These are phyloP conservation scores for Poeciliopsis occidentalis DNA, from an alignment of 2,113 vertebrate genomes.

Conservation along the genomic window DNA sequence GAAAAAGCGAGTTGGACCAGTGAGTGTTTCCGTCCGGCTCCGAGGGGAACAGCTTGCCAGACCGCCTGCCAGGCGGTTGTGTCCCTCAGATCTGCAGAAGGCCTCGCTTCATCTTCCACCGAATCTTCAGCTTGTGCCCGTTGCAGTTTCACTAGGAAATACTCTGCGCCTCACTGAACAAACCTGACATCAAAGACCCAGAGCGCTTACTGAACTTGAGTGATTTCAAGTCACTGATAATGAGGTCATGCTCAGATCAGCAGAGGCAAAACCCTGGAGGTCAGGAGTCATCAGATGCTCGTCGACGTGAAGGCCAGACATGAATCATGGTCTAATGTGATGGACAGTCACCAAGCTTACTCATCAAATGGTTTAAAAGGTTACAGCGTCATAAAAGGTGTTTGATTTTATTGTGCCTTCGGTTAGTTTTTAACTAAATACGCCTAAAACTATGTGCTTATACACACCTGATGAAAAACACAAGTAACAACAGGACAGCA, in stretches of 20 bases:
- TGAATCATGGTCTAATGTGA: background rate
- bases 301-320: background rate
- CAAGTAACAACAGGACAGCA: too few relatives aligned
- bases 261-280: background rate
- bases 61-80: constrained; percentile 36
- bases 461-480: too few relatives aligned
- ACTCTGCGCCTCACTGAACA: background rate
- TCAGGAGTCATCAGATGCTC: background rate
- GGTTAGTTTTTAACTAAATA: too few relatives aligned
- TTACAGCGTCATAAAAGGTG: background rate
- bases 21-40: constrained; percentile 25
- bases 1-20: too few relatives aligned
- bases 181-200: background rate
- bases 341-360: background rate
- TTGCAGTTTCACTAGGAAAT: constrained; percentile 2
- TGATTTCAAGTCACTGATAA: background rate
- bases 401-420: too few relatives aligned
- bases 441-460: too few relatives aligned
- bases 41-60: constrained; percentile 23
- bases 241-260: background rate
- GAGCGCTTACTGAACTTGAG: background rate
- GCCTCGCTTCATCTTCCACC: background rate
- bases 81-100: constrained; percentile 28
- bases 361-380: background rate
- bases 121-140: constrained; percentile 5